These are phyloP conservation scores for Myotis daubentonii DNA, from an alignment of 2,797 vertebrate genomes.

Conservation along the genomic window DNA sequence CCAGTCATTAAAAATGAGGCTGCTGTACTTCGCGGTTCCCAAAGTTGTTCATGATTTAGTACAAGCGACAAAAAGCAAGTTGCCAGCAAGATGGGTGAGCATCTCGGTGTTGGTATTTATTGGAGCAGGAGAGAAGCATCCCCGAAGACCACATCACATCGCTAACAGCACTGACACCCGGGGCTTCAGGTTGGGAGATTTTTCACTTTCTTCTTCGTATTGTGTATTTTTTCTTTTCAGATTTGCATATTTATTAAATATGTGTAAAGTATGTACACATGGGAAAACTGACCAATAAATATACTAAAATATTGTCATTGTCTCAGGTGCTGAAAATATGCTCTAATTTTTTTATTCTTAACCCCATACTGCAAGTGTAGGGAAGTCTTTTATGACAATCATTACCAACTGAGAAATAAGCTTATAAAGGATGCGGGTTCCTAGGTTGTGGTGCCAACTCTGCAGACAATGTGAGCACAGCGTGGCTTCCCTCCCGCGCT, in stretches of 20 bases:
- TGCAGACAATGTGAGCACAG: background rate
- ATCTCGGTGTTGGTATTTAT: background rate
- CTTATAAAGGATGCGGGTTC: too few relatives aligned
- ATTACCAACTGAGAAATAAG: background rate
- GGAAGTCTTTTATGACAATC: background rate
- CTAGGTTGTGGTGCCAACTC: background rate
- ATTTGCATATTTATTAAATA: slow-evolving; percentile 2
- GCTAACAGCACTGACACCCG: background rate
- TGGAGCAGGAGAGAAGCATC: background rate
- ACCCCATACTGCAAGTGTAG: background rate
- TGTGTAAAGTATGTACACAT: background rate
- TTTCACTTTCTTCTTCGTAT: background rate
- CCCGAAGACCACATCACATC: background rate
- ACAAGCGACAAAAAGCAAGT: slow-evolving; percentile 25
- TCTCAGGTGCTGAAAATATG: background rate
- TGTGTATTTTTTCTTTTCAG: background rate
- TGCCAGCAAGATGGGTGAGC: background rate
- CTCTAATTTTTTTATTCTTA: background rate
- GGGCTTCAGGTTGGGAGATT: background rate
- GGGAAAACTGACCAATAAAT: background rate
- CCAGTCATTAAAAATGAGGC: background rate
- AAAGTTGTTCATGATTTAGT: background rate
- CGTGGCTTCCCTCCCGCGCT: too few relatives aligned
- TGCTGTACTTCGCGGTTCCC: background rate
- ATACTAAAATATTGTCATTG: background rate